Conservation (phyloP, 2,797 vertebrate genomes). For the Selene dorsalis region DNA sequence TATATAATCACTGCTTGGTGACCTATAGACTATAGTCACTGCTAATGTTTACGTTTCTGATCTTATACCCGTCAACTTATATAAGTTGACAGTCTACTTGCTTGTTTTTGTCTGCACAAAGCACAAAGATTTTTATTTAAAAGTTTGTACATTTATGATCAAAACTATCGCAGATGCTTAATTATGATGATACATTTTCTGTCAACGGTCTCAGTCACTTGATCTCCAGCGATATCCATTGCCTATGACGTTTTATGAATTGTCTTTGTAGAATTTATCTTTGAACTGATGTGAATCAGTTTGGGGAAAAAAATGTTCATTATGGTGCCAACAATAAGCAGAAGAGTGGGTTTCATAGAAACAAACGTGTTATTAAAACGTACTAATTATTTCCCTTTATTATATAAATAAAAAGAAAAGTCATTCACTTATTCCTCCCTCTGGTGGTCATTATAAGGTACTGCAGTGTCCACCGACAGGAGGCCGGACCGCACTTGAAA, state of each 20-base stretch:
- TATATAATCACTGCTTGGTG: background rate
- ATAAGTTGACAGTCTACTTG: background rate
- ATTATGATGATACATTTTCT: background rate
- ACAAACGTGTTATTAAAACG: background rate
- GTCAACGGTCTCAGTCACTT: background rate
- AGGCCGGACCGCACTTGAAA: background rate
- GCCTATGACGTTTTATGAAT: too few relatives aligned
- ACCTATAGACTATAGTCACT: background rate
- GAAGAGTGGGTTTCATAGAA: background rate
- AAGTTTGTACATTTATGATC: background rate
- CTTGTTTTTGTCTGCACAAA: background rate
- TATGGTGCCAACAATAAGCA: background rate
- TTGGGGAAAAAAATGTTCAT: background rate
- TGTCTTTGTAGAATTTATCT: background rate
- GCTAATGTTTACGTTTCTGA: too few relatives aligned
- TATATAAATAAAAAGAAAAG: too few relatives aligned
- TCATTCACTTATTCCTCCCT: background rate
- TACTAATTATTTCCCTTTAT: too few relatives aligned
- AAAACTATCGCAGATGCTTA: background rate
- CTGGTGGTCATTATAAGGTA: background rate
- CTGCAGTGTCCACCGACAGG: slow-evolving; percentile 4
- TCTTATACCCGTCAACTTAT: too few relatives aligned
- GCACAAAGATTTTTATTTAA: background rate
- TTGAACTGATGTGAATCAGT: background rate
- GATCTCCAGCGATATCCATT: background rate